Evolutionary conservation across 2,797 vertebrate genomes (phyloP).

Genomic region (Urocyon cinereoargenteus): DNA sequence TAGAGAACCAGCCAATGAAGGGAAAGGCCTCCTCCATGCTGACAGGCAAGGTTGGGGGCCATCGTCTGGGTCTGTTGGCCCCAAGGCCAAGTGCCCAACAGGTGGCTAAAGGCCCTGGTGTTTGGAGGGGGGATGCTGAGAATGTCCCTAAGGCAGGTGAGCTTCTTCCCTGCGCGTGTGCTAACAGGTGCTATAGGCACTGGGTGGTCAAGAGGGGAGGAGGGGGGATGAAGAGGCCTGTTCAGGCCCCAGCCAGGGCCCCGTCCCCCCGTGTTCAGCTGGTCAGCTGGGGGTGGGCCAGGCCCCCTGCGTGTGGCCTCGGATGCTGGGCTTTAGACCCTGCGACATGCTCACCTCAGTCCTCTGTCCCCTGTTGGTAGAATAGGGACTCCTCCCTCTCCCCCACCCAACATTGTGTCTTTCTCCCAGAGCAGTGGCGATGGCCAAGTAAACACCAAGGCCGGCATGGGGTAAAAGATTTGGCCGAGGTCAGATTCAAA

Average conservation of each 20-base stretch:
- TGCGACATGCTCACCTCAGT: accelerated
- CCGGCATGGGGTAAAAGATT: accelerated
- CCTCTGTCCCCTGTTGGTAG: accelerated
- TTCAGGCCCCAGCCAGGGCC: too few relatives aligned
- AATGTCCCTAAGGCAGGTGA: neutral
- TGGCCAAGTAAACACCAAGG: accelerated
- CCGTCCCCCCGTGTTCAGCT: neutral
- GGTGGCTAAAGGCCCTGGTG: neutral
- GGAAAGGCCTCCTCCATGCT: neutral
- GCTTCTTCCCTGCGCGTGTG: too few relatives aligned
- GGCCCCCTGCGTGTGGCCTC: accelerated
- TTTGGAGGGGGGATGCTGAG: neutral
- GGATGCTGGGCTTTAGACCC: neutral
- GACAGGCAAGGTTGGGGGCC: accelerated
- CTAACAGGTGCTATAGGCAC: neutral
- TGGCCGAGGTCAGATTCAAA: neutral
- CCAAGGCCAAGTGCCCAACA: neutral
- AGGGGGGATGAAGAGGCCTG: accelerated
- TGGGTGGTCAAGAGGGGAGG: neutral
- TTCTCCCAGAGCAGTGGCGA: too few relatives aligned
- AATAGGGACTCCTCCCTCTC: neutral
- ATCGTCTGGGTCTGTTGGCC: neutral
- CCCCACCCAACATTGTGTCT: too few relatives aligned
- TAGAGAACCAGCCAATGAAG: neutral
- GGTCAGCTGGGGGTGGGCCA: neutral